These are phyloP conservation scores for Ameiurus melas DNA, from an alignment of 2,113 vertebrate species.

Conservation along the genomic window DNA sequence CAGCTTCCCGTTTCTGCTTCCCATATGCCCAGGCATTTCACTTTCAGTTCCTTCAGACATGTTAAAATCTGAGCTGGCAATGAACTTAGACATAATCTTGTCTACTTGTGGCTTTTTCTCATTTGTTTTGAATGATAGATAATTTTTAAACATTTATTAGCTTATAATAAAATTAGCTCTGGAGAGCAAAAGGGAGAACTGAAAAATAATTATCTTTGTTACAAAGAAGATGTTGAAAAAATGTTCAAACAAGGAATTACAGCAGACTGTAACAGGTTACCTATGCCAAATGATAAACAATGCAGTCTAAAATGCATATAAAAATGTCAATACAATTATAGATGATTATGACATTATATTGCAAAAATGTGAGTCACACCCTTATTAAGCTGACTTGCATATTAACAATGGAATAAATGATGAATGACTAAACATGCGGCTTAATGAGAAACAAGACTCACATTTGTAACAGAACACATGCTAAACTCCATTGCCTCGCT, in stretches of 20 bases:
- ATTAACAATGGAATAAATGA: background rate
- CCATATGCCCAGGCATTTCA: slow-evolving; percentile 66
- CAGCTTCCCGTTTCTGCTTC: slow-evolving; percentile 68
- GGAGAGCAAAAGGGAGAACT: background rate
- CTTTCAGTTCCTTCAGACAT: slow-evolving; percentile 62
- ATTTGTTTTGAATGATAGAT: background rate
- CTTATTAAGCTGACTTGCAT: background rate
- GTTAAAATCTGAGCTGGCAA: slow-evolving; percentile 65
- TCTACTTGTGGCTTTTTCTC: background rate
- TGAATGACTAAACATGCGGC: background rate
- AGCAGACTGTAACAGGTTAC: background rate
- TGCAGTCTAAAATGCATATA: background rate
- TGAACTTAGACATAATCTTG: slow-evolving; percentile 11
- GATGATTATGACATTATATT: background rate
- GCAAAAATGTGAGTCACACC: background rate
- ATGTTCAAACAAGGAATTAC: background rate
- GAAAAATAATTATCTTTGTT: background rate
- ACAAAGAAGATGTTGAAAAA: background rate
- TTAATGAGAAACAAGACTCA: background rate
- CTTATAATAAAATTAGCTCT: too few species aligned
- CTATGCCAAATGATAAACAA: background rate
- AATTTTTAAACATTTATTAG: background rate
- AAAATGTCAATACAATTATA: background rate
- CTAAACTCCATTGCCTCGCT: background rate
- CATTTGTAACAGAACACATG: background rate